Evolutionary conservation across 2,797 vertebrate genomes (phyloP).

Genomic region (Discoglossus pictus): DNA sequence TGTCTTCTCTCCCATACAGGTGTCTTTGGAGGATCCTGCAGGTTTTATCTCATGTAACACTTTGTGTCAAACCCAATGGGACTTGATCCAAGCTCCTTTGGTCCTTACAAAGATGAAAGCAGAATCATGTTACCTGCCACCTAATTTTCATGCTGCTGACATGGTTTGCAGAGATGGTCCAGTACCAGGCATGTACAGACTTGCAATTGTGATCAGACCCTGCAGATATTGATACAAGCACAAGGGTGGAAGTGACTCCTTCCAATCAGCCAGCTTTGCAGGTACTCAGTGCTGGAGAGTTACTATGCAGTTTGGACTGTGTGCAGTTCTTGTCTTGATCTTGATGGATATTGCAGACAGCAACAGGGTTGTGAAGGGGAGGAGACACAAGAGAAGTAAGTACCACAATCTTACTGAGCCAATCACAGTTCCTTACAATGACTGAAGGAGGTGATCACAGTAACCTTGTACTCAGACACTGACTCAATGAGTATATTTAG

Average conservation of each 20-base stretch:
- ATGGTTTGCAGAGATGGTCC: conserved; percentile 63
- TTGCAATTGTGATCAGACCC: conserved; percentile 70
- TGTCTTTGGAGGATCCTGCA: conserved; percentile 4
- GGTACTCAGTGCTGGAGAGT: conserved; percentile 80
- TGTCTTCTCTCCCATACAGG: conserved; percentile 19
- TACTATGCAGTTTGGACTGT: conserved; percentile 98
- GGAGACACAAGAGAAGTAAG: conserved; percentile 94
- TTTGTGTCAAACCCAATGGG: conserved; percentile 20
- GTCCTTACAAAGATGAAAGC: conserved; percentile 78
- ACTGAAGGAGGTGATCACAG: no score
- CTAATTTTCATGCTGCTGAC: conserved; percentile 62
- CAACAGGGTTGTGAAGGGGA: conserved; percentile 82
- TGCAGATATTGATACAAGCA: conserved; percentile 60
- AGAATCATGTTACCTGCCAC: conserved; percentile 67
- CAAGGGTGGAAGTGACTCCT: conserved; percentile 66
- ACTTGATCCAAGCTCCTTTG: conserved; percentile 36
- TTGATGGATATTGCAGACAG: conserved; percentile 82
- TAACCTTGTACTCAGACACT: no score
- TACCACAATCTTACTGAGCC: conserved; percentile 54
- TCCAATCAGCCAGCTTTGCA: conserved; percentile 72
- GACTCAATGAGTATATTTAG: no score
- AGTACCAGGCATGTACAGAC: conserved; percentile 67
- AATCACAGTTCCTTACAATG: conserved; percentile 8
- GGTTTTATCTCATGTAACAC: conserved; percentile 16
- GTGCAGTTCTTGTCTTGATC: conserved; percentile 92